Base-by-base conservation (phyloP, 1,140 invertebrate species). In the Drosophila seguyi region DNA sequence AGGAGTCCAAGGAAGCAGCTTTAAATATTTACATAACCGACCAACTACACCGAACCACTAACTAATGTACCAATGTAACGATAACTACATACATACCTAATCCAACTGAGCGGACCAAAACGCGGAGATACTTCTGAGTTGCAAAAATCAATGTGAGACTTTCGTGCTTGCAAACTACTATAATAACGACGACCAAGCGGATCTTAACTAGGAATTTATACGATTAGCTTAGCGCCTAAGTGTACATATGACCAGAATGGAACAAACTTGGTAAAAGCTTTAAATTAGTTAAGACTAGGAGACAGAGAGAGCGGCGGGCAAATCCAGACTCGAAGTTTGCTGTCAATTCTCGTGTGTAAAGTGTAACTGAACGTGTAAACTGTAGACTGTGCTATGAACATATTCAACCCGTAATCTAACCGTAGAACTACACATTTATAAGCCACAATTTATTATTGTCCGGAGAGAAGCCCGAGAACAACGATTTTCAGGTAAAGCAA, bases 231-330 rank as follows among this genome's bases (percentile, higher is more conserved):
- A 44, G 29, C 38, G 14, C 47, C 41, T 88, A 88, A 88, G 85
- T 84, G 85, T 88, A 90, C 47, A 88, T 85, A 87, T 75, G 79
- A 86, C 82, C 83, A 86, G 57, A 80, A 88, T 67, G 77, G 82
- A 82, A 85, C 52, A 68, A 61, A 60, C 72, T 88, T 88, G 84
- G 84, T 88, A 78, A 88, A 88, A 90, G 85, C 85, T 88, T 88
- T 88, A 88, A 88, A 75, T 8, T 73, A 73, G 67, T 36, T 11
- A 31, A n/a, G n/a, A 41, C 48, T 88, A 90, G 63, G 62, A 57
- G 41, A 44, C 44, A 50, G 61, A 67, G 62, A 57, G 39, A 45
- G 47, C 45, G 58, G 58, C 22, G 16, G 45, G 53, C 42, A 60
- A 60, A 78, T 57, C 16, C 48, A 13, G 56, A 68, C 47, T 41